Conservation (phyloP, 2,888 invertebrate genomes). For the Axea sp. region DNA sequence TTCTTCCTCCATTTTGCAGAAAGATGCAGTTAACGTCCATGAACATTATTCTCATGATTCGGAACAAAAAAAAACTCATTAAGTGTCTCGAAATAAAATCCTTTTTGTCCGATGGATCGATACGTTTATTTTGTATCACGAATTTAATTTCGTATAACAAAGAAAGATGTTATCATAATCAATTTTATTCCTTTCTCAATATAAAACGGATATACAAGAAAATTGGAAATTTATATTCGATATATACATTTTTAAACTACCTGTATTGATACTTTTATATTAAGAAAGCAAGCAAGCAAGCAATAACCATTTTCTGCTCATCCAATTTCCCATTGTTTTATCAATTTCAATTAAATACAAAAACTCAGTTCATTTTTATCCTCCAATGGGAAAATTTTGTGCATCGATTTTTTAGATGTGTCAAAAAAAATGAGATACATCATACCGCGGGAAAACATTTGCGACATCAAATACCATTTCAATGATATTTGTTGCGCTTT, state of each 20-base stretch:
- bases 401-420: too few relatives aligned
- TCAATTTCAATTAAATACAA: too few relatives aligned
- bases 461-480: too few relatives aligned
- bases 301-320: too few relatives aligned
- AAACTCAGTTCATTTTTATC: too few relatives aligned
- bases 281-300: not conserved
- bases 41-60: not conserved
- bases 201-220: constrained; percentile 8
- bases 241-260: constrained; percentile 15
- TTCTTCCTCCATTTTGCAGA: not conserved
- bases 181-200: constrained; percentile 17
- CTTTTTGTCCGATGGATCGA: constrained; percentile 16
- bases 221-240: constrained; percentile 19
- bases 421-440: too few relatives aligned
- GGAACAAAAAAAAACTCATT: constrained; percentile 11
- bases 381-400: too few relatives aligned
- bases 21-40: constrained; percentile 6
- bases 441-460: too few relatives aligned
- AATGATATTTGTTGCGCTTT: too few relatives aligned
- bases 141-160: constrained; percentile 26
- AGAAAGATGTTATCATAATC: constrained; percentile 24
- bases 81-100: constrained; percentile 16
- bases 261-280: not conserved
- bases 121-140: constrained; percentile 16
- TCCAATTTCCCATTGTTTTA: too few relatives aligned